A percentile compares a stretch with the other conserved stretches of the same genome.
phyloP scores from a whole-genome alignment of 53 echinoderm and acorn worm species.

The Holothuria leucospilota region DNA sequence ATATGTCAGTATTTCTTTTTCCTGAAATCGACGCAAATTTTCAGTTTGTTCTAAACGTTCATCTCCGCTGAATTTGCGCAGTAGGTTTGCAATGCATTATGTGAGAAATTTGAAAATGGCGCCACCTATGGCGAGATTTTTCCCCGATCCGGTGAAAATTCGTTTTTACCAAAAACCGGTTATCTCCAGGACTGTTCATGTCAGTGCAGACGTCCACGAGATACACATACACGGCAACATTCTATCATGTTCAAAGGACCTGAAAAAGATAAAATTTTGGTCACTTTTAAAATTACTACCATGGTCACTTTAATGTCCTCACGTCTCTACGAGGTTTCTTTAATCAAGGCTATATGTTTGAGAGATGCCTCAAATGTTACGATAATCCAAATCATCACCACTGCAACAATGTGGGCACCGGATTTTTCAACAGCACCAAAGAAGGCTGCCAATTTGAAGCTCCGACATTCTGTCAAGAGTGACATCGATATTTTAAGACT shows the following conservation, averaged over 20 bases:
- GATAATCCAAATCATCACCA: neutral
- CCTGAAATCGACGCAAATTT: too few relatives aligned
- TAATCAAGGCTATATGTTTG: neutral
- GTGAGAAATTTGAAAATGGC: too few relatives aligned
- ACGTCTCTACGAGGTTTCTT: slow-evolving; percentile 14
- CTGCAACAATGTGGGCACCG: neutral
- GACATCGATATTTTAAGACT: neutral
- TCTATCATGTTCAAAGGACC: neutral
- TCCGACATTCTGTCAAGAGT: neutral
- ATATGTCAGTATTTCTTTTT: too few relatives aligned
- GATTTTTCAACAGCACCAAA: neutral
- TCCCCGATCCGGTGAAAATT: too few relatives aligned
- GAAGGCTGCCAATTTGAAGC: neutral
- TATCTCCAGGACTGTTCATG: too few relatives aligned
- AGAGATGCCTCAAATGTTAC: slow-evolving; percentile 18
- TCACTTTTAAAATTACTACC: neutral
- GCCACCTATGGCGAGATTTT: too few relatives aligned
- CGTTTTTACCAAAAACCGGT: too few relatives aligned
- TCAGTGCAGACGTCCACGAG: too few relatives aligned
- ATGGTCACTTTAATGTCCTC: slow-evolving; percentile 34
- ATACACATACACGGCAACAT: too few relatives aligned
- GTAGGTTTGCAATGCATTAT: too few relatives aligned
- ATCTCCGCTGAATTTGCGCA: too few relatives aligned
- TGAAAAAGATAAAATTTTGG: neutral
- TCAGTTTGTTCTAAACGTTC: too few relatives aligned